A percentile compares a stretch with the other conserved stretches of the same genome.
phyloP scores from a whole-genome alignment of 2,113 vertebrate species.

The Cephalopholis sonnerati region DNA sequence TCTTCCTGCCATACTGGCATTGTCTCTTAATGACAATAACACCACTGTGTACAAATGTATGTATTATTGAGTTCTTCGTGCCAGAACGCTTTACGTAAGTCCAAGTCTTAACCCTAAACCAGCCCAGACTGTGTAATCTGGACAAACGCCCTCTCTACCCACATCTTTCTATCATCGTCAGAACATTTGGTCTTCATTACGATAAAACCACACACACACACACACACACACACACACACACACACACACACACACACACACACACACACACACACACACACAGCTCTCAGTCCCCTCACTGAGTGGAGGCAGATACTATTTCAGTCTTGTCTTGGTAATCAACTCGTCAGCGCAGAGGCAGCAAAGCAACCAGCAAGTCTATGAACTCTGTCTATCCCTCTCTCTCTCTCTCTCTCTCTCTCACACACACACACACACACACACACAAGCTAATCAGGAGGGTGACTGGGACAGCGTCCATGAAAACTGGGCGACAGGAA shows the following conservation, averaged over 20 bases:
- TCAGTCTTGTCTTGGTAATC: constrained; percentile 65
- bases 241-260: constrained; percentile 30
- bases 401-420: constrained; percentile 16
- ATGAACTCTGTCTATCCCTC: constrained; percentile 51
- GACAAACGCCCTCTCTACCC: constrained; percentile 11
- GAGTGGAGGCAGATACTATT: constrained; percentile 65
- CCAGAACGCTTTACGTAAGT: background rate
- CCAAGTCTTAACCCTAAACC: background rate
- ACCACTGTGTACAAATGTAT: background rate
- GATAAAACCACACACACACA: constrained; percentile 27
- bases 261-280: constrained; percentile 37
- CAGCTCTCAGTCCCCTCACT: constrained; percentile 15
- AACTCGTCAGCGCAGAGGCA: constrained; percentile 58
- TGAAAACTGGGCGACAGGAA: constrained; percentile 76
- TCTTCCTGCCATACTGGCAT: background rate
- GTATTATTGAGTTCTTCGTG: background rate
- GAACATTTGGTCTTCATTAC: constrained; percentile 63
- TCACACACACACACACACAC: constrained; percentile 7
- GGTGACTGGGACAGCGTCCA: constrained; percentile 51
- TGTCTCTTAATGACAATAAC: background rate
- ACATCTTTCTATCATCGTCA: constrained; percentile 36
- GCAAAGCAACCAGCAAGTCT: constrained; percentile 29
- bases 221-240: too few relatives aligned
- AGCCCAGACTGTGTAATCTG: background rate
- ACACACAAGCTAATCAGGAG: constrained; percentile 63